Percentiles rank a stretch among this genome's conserved stretches.
phyloP scores from a whole-genome alignment of 2,113 vertebrate genomes.

The Aviceda subcristata region DNA sequence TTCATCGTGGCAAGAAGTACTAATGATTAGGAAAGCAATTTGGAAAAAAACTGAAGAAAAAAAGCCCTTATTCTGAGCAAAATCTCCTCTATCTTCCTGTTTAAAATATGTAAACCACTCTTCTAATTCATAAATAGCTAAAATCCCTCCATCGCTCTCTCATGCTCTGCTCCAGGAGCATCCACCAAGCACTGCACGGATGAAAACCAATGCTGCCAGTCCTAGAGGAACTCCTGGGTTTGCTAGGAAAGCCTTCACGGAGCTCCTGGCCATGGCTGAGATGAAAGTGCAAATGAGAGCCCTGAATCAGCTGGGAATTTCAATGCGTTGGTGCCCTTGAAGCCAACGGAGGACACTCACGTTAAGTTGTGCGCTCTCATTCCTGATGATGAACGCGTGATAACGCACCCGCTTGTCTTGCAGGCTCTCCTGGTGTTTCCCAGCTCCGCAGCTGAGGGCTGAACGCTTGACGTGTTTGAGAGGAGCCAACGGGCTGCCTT shows the following conservation, averaged over 20 bases:
- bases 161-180: not conserved
- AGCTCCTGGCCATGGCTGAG: not conserved
- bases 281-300: not conserved
- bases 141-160: not conserved
- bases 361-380: not conserved
- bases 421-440: constrained; percentile 1
- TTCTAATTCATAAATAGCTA: not conserved
- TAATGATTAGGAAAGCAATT: not conserved
- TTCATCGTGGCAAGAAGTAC: not conserved
- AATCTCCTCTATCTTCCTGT: not conserved
- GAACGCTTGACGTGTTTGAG: not conserved
- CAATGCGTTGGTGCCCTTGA: constrained; percentile 14
- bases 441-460: not conserved
- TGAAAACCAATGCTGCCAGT: not conserved
- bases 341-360: not conserved
- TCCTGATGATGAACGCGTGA: not conserved
- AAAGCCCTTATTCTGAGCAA: not conserved
- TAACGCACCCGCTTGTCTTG: not conserved
- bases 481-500: not conserved
- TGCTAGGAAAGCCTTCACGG: not conserved
- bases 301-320: not conserved
- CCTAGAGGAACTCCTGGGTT: not conserved
- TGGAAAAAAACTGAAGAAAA: not conserved
- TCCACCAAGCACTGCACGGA: not conserved
- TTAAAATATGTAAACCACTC: not conserved